Evolutionary conservation across 2,888 invertebrate species (phyloP), one percentile per base, ranked within the genome.

Genomic region (Leptura quadrifasciata): DNA sequence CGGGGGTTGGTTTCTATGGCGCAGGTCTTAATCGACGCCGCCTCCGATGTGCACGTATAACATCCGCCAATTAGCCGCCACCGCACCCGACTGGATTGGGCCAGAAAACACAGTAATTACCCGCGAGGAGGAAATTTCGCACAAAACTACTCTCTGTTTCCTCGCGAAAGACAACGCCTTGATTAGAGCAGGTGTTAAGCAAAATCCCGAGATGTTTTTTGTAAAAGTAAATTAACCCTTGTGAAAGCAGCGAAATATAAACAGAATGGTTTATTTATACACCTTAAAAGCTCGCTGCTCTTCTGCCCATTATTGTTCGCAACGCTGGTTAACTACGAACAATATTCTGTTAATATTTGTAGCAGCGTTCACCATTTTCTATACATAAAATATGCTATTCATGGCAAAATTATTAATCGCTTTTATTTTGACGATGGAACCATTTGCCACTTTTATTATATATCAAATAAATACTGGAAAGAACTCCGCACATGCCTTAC

Each of bases 1-100:
- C 82, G 82, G 83, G 82, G 85, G 83, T 84, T 83, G 86, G 84
- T 81, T 81, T 82, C 79, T 82, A 85, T 84, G 82, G 87, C 87
- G 88, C 88, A 87, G 84, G 85, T 84, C 84, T 86, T 87, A 86
- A 86, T 86, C 86, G 87, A 86, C 88, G 86, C 88, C 88, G 89
- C 88, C 88, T 87, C 87, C 88, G 83, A 81, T 84, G 85, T 87
- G 87, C 88, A 88, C 87, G 88, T 88, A 86, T 86, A 87, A 86
- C 88, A 86, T 87, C 88, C 86, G 85, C 89, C 89, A 89, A 89
- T 89, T 89, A 89, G 88, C 88, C 86, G 82, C 81, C 82, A 80
- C 85, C 82, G 81, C 82, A 79, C 80, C 84, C 79, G 77, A 83
- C 84, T 84, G 84, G 85, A 85, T 85, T 85, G 86, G 84, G 81